These are phyloP conservation scores for Pipistrellus kuhlii DNA, from an alignment of 2,797 vertebrate genomes.

Conservation along the genomic window DNA sequence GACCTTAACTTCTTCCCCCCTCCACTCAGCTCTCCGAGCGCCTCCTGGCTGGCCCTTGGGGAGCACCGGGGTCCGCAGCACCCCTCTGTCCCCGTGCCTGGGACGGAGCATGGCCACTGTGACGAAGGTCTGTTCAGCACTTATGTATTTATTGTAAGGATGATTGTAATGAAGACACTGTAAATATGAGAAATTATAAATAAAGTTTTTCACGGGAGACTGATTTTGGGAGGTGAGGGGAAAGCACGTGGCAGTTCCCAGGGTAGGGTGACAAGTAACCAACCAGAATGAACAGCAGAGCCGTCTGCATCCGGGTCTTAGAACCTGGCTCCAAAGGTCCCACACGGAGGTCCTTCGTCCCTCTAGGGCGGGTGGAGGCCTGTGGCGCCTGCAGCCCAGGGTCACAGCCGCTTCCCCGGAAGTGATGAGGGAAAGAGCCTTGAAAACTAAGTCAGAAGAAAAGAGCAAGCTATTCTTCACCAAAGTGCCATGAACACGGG, in stretches of 20 bases:
- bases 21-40: not conserved
- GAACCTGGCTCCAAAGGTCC: not conserved
- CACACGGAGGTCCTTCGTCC: not conserved
- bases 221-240: not conserved
- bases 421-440: not conserved
- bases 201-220: conserved; percentile 69
- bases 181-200: conserved; percentile 71
- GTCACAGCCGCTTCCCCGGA: not conserved
- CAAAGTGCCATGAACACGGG: not conserved
- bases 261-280: not conserved
- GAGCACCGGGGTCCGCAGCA: not conserved
- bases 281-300: not conserved
- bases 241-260: not conserved
- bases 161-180: conserved; percentile 70
- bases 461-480: not conserved
- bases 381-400: rapidly evolving
- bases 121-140: not conserved
- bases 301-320: not conserved
- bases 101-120: not conserved
- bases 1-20: not conserved
- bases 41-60: not conserved
- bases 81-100: not conserved
- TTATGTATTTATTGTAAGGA: conserved; percentile 73
- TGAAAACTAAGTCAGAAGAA: not conserved
- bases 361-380: not conserved